Evolutionary conservation across 2,888 invertebrate species (phyloP), one percentile per base, ranked within the genome.

Genomic region (Trissolcus japonicus): DNA sequence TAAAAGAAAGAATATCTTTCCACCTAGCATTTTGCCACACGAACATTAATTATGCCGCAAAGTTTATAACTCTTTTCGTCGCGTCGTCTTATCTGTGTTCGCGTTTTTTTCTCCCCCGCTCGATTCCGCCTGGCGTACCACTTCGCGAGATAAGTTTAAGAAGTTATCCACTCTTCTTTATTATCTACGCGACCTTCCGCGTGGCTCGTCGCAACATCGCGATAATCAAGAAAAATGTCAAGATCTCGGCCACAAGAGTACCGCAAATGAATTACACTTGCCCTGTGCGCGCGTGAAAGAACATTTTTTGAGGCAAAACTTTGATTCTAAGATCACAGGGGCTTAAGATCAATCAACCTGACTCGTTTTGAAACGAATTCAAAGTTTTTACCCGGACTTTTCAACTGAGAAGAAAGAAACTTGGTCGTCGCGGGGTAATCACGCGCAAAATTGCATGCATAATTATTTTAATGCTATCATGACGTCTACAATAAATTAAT

Each of bases 211-310:
- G 50, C 53, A 56, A 57, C 56, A 72, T 72, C 67, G 66, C 51
- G 77, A 73, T 73, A 73, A 77, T 77, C 59, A 73, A 77, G 77
- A 77, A 73, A 77, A 73, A 73, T 73, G 77, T 73, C 62, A 68
- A 68, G 68, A 66, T 59, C 61, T 57, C 62, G 60, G 53, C 48
- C 53, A n/a, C 55, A 59, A 35, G 35, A 63, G 46, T 48, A 53
- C 29, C 67, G 50, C 59, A 69, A 76, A 69, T 69, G 65, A 76
- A 63, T 76, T 76, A 76, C 53, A 60, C 68, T 68, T 48, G 67
- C 46, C 40, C 51, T 17, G 21, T 21, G 59, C 25, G 54, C 60
- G 54, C n/a, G 60, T 53, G 48, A 40, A 29, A 21, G 40, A 25
- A 29, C 56, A 60, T 65, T 63, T 59, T 40, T 48, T n/a, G 25